Conservation (phyloP, 2,888 invertebrate genomes). For the Agrotis exclamationis region DNA sequence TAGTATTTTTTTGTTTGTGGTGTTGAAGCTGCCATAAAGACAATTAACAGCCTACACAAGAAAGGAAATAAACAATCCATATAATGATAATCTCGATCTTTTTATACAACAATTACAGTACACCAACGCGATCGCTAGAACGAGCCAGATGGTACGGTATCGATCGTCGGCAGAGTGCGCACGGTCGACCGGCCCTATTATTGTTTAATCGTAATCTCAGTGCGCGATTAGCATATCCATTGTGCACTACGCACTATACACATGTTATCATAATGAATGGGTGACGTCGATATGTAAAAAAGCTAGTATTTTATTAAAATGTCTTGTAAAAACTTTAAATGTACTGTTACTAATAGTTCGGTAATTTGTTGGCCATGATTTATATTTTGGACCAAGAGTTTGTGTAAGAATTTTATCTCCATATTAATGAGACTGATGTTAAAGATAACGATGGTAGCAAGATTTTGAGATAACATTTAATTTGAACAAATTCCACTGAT, state of each 20-base stretch:
- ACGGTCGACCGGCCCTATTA: conserved; percentile 77
- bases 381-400: conserved; percentile 30
- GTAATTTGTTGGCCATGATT: conserved; percentile 40
- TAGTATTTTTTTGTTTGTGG: not conserved
- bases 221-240: conserved; percentile 87
- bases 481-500: conserved; percentile 32
- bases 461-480: conserved; percentile 26
- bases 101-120: conserved; percentile 46
- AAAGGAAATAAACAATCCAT: conserved; percentile 33
- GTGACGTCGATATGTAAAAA: conserved; percentile 70
- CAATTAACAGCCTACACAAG: conserved; percentile 8
- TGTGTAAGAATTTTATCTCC: conserved; percentile 25
- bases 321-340: conserved; percentile 49
- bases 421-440: conserved; percentile 30
- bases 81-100: conserved; percentile 38
- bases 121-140: conserved; percentile 72
- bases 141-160: conserved; percentile 83
- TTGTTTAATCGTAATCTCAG: conserved; percentile 86
- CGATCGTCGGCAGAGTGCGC: conserved; percentile 77
- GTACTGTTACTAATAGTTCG: conserved; percentile 26
- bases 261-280: conserved; percentile 83
- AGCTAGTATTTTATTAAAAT: conserved; percentile 52
- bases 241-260: conserved; percentile 78
- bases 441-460: conserved; percentile 36
- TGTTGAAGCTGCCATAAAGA: conserved; percentile 6